phyloP scores from a whole-genome alignment of 2,888 invertebrate species.

The Electrophaes corylata region DNA sequence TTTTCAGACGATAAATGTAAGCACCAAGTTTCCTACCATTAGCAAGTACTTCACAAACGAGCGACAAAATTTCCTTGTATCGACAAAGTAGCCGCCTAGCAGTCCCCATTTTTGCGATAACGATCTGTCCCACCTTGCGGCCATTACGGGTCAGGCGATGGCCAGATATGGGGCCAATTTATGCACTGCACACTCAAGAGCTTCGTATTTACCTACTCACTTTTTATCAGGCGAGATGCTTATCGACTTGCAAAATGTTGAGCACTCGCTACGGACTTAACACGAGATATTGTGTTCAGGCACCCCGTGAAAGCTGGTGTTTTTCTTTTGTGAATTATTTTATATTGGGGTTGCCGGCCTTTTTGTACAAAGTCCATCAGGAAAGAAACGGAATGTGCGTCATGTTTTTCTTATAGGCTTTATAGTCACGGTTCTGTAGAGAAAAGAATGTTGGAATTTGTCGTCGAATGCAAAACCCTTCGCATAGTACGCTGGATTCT shows the following conservation, averaged over 20 bases:
- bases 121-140: conserved; percentile 77
- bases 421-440: conserved; percentile 12
- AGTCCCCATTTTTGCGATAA: conserved; percentile 76
- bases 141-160: conserved; percentile 80
- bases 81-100: conserved; percentile 68
- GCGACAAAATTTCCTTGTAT: conserved; percentile 72
- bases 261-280: conserved; percentile 34
- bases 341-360: conserved; percentile 25
- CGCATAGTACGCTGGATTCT: too few relatives aligned
- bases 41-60: conserved; percentile 58
- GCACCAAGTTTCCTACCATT: conserved; percentile 29
- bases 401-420: conserved; percentile 28
- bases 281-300: conserved; percentile 38
- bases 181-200: conserved; percentile 75
- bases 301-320: conserved; percentile 34
- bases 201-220: conserved; percentile 68
- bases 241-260: conserved; percentile 64
- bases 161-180: conserved; percentile 76
- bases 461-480: neutral
- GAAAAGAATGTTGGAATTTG: conserved; percentile 4
- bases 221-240: conserved; percentile 66
- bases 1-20: conserved; percentile 22
- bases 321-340: conserved; percentile 35
- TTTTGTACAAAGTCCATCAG: conserved; percentile 17
- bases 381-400: conserved; percentile 21